phyloP scores from a whole-genome alignment of 2,797 vertebrate genomes.

The Spinus pinus region DNA sequence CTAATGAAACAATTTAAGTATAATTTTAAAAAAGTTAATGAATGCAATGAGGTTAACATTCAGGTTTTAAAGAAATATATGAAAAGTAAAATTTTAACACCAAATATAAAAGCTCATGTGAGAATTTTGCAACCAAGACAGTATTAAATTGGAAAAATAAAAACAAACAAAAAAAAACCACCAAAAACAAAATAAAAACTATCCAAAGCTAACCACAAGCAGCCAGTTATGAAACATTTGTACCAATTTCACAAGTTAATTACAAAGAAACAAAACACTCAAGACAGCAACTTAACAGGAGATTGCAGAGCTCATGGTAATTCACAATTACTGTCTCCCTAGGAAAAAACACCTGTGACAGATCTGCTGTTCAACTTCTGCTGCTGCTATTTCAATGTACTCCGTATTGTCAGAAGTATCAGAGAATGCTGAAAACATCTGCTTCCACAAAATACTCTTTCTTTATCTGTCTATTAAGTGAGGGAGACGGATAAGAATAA shows the following conservation, averaged over 20 bases:
- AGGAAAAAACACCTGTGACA: neutral
- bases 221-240: neutral
- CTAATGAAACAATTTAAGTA: neutral
- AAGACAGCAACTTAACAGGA: neutral
- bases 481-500: neutral
- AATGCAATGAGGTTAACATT: neutral
- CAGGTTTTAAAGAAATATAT: neutral
- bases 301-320: neutral
- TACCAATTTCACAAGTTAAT: neutral
- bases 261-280: neutral
- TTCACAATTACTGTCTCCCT: neutral
- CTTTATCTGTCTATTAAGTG: neutral
- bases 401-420: neutral
- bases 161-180: accelerated
- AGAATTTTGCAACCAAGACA: neutral
- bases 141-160: neutral
- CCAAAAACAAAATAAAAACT: neutral
- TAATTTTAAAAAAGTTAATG: accelerated
- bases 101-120: neutral
- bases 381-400: neutral
- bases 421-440: neutral
- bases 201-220: neutral
- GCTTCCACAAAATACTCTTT: neutral
- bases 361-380: neutral
- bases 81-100: neutral